These are phyloP conservation scores for Petrocephalus sullivani DNA, from an alignment of 2,797 vertebrate genomes.

Conservation along the genomic window DNA sequence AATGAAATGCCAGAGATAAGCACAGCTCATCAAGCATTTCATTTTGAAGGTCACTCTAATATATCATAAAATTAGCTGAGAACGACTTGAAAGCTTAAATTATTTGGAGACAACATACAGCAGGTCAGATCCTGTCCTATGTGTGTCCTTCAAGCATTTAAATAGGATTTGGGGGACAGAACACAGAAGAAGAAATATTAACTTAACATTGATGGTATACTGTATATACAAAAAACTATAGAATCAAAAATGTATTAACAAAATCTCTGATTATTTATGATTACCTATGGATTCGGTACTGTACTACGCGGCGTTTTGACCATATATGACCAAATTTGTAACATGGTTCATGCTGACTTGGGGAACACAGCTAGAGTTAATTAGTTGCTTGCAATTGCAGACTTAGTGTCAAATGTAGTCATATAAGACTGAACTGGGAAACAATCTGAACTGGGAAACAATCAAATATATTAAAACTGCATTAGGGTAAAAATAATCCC, in stretches of 20 bases:
- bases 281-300: background rate
- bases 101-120: conserved; percentile 24
- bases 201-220: background rate
- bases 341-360: background rate
- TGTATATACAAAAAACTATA: background rate
- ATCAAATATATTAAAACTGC: too few relatives aligned
- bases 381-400: background rate
- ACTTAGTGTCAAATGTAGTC: background rate
- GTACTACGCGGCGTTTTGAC: background rate
- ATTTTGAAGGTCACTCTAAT: conserved; percentile 48
- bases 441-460: background rate
- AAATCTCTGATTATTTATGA: background rate
- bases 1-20: conserved; percentile 31
- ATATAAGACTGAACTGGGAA: background rate
- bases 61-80: conserved; percentile 36
- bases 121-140: background rate
- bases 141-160: background rate
- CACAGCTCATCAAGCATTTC: conserved; percentile 39
- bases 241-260: background rate
- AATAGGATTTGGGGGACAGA: background rate
- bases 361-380: background rate
- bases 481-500: background rate
- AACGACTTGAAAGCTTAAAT: conserved; percentile 34
- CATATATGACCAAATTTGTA: background rate
- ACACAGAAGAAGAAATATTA: background rate